Conservation (phyloP, 2,888 invertebrate genomes). For the Chrysolina americana region DNA sequence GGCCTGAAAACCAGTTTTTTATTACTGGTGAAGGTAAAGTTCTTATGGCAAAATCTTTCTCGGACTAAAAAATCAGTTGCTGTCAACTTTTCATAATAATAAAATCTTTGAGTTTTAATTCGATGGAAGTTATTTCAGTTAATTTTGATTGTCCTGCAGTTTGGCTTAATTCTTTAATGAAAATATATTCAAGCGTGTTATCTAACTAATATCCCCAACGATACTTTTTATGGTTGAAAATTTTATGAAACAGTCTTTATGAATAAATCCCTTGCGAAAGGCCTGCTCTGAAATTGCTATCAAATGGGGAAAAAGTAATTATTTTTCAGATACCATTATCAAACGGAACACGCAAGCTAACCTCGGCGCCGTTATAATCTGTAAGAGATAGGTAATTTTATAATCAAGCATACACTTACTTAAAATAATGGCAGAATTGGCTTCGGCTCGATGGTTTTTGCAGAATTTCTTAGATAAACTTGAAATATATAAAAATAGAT, state of each 20-base stretch:
- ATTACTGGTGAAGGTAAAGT: too few species aligned
- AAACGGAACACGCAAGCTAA: conserved; percentile 24
- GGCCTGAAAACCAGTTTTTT: too few species aligned
- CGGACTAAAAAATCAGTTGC: too few species aligned
- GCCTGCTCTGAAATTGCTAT: conserved; percentile 19
- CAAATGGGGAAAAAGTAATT: conserved; percentile 25
- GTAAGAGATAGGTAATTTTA: conserved; percentile 28
- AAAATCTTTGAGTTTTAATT: too few species aligned
- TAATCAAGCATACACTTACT: conserved; percentile 26
- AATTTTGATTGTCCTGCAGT: background rate
- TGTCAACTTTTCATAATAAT: too few species aligned
- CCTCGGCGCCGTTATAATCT: conserved; percentile 26
- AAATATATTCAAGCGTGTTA: conserved; percentile 13
- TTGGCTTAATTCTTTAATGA: background rate
- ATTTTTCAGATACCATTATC: conserved; percentile 28
- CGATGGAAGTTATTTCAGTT: background rate
- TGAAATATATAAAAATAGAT: too few species aligned
- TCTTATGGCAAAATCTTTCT: too few species aligned
- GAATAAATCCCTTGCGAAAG: conserved; percentile 16
- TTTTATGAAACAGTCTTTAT: conserved; percentile 24
- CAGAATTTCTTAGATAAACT: too few species aligned
- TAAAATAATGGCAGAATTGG: conserved; percentile 8
- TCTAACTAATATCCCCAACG: conserved; percentile 13
- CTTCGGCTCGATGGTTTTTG: background rate
- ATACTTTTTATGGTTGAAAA: conserved; percentile 20